Base-by-base conservation (phyloP, 2,797 vertebrate species). In the Phrynocephalus vlangalii region DNA sequence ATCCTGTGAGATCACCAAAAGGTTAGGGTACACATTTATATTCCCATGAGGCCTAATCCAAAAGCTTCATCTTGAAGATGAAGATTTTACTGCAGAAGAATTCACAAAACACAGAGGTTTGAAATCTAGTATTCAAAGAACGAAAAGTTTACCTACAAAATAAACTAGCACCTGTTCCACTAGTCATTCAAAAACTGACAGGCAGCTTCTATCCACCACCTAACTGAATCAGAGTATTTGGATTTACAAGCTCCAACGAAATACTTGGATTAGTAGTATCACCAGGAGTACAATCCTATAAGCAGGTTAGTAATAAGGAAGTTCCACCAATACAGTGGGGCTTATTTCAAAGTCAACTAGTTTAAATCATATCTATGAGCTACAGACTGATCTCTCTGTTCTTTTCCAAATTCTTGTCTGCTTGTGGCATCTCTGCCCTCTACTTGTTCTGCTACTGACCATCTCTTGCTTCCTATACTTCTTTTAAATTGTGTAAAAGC, bases 81-180 rank as follows among this genome's bases (percentile, higher is more conserved):
- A 88, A 80, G 68, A 38, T 24, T 44, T 28, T 28, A 20, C 33
- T 85, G 83, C 30, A 85, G 90, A 87, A 91, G 91, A 93, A 94
- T 88, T 93, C 87, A 92, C 11, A 60, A 91, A 91, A 92, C 83
- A 92, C 87, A 92, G 89, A 87, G 91, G 89, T 88, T 81, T 84
- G 79, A 91, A 93, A 95, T 72, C 79, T 95, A 95, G 96, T 93
- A 93, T 92, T 91, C 93, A 88, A 88, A 78, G 90, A 92, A 93
- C 10, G 89, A 83, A 83, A 91, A 89, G 87, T 86, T 93, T 85
- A 91, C 50, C 66, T 85, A 89, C 88, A 83, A 91, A 92, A 91
- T 91, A 93, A 28, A 0, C 82, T 92, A 89, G 10, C 33, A 83
- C 93, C 93, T 95, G 86, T 92, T 95, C 92, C 90, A 92, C 68